Evolutionary conservation across 2,113 vertebrate genomes (phyloP), one percentile per base, ranked within the genome.

Genomic region (Tympanuchus pallidicinctus): DNA sequence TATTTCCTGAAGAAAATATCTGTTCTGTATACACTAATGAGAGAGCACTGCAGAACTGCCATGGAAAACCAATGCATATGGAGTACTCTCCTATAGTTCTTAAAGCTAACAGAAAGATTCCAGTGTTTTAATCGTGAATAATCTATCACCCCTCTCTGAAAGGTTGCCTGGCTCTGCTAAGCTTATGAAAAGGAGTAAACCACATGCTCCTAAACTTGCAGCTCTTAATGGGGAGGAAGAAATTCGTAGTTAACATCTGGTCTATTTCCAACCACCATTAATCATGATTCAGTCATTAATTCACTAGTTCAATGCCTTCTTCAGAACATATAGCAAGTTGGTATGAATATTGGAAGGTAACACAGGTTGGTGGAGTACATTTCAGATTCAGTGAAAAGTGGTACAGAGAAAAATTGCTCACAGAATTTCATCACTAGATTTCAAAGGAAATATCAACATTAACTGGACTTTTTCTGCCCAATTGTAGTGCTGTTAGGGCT

Each of bases 1-100:
- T 60, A 34, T 61, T 94, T 93, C 60, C 91, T 89, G 89, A 91
- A 43, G 82, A 93, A 96, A 94, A 94, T 65, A 77, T 91, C 75
- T 89, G 32, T 77, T 90, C 72, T 96, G 14, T 36, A 56, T 25
- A 50, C 11, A 61, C 19, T 0, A 1, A 80, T 50, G 85, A 71
- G 36, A 43, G 60, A 92, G 34, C 34, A 47, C 6, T 72, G 65
- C 32, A 74, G 65, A 91, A 71, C 3, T 94, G 47, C 38, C 72
- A 77, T 1, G 3, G 73, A 86, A 91, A 92, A 48, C 65, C 36
- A 77, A 72, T 67, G 25, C 47, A 10, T 69, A 61, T 1, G 0
- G 34, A 88, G 15, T 36, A 8, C 4, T 88, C 94, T 92, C 57
- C 65, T 75, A 81, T 3, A 54, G 25, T 42, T 78, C 83, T 86